Evolutionary conservation across 2,797 vertebrate genomes (phyloP).

Genomic region (Simalia tracyae): DNA sequence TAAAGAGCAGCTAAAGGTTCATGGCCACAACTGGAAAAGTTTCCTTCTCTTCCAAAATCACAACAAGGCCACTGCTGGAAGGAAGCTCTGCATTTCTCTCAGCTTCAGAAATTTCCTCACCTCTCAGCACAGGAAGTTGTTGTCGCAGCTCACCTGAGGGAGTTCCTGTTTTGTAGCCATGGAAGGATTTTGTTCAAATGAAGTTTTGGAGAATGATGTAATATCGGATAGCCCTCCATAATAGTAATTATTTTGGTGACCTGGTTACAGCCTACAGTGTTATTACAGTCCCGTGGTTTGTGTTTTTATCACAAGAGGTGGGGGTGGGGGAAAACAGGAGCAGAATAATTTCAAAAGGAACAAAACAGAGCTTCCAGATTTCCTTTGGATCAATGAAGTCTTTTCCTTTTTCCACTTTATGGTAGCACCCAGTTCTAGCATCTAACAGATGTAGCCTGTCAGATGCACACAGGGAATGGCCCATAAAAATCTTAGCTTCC

Average conservation of each 20-base stretch:
- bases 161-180: slow-evolving; percentile 79
- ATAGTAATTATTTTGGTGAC: slow-evolving; percentile 73
- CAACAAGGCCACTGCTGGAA: slow-evolving; percentile 71
- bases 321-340: slow-evolving; percentile 63
- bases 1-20: not conserved
- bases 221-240: slow-evolving; percentile 61
- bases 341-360: slow-evolving; percentile 70
- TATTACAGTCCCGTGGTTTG: slow-evolving; percentile 73
- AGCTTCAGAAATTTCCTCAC: slow-evolving; percentile 74
- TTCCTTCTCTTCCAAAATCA: slow-evolving; percentile 55
- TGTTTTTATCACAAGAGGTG: slow-evolving; percentile 67
- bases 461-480: slow-evolving; percentile 60
- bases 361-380: slow-evolving; percentile 73
- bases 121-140: slow-evolving; percentile 70
- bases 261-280: slow-evolving; percentile 70
- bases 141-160: slow-evolving; percentile 76
- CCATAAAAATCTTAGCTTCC: slow-evolving; percentile 57
- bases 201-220: slow-evolving; percentile 75
- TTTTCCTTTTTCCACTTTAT: slow-evolving; percentile 73
- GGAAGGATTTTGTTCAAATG: slow-evolving; percentile 61
- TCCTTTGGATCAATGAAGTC: slow-evolving; percentile 74
- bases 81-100: slow-evolving; percentile 68
- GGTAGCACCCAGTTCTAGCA: slow-evolving; percentile 53
- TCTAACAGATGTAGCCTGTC: slow-evolving; percentile 68
- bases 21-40: not conserved